A percentile compares a stretch with the other conserved stretches of the same genome.
These are phyloP conservation scores for Nysson spinosus DNA, from an alignment of 2,888 invertebrate species.

Conservation along the genomic window DNA sequence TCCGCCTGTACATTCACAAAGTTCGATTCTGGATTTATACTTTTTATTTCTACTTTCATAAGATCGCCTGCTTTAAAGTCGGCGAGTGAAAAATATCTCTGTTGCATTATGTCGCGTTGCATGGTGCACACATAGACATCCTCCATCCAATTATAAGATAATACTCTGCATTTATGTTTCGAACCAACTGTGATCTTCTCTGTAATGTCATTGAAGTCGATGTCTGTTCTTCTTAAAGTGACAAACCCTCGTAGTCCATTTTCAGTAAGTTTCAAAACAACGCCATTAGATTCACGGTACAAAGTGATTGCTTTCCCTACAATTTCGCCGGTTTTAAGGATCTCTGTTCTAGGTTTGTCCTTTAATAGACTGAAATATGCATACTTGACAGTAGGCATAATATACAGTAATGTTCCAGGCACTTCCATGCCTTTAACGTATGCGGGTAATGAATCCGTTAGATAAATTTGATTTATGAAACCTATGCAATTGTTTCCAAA, in stretches of 20 bases:
- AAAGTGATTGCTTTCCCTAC: conserved; percentile 80
- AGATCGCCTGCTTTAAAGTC: conserved; percentile 65
- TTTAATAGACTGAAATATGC: conserved; percentile 81
- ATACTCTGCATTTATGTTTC: conserved; percentile 79
- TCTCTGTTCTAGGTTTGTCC: conserved; percentile 66
- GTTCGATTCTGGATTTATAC: conserved; percentile 55
- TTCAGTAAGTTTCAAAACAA: conserved; percentile 68
- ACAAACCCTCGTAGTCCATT: conserved; percentile 66
- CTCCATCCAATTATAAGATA: conserved; percentile 84
- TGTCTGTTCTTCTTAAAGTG: conserved; percentile 64
- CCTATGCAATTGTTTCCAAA: conserved; percentile 77
- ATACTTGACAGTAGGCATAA: conserved; percentile 84
- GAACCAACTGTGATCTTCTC: conserved; percentile 78
- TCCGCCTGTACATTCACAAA: conserved; percentile 64
- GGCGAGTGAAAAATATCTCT: conserved; percentile 79
- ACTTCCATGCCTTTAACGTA: conserved; percentile 61
- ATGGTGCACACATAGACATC: conserved; percentile 84
- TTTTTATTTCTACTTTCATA: conserved; percentile 60
- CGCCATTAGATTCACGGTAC: conserved; percentile 76
- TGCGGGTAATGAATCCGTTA: conserved; percentile 57
- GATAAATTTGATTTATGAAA: conserved; percentile 74
- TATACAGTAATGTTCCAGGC: conserved; percentile 80
- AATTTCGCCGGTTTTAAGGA: conserved; percentile 80
- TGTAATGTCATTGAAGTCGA: conserved; percentile 72
- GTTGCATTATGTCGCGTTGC: conserved; percentile 79